Evolutionary conservation across 1,140 invertebrate species (phyloP).

Genomic region (Nixonia krombeini): DNA sequence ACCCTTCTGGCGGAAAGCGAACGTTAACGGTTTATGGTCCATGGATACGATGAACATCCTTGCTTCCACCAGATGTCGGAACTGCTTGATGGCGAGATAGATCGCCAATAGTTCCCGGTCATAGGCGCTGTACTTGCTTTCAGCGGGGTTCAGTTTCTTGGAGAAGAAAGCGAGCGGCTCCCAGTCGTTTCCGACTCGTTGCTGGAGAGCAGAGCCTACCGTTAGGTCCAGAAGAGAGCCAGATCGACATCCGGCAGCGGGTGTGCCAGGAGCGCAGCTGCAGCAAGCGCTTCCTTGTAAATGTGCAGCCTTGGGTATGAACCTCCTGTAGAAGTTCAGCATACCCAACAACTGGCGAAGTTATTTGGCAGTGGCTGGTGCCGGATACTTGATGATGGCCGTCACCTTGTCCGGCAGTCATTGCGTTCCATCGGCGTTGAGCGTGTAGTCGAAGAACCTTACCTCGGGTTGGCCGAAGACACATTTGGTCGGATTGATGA

Average conservation of each 20-base stretch:
- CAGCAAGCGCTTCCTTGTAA: slow-evolving; percentile 19
- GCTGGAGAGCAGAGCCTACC: slow-evolving; percentile 1
- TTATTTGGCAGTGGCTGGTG: slow-evolving; percentile 18
- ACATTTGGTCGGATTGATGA: slow-evolving; percentile 32
- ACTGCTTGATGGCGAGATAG: no score
- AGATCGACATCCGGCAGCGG: background rate
- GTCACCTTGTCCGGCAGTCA: slow-evolving; percentile 29
- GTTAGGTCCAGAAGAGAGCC: slow-evolving; percentile 5
- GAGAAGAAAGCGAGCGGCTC: slow-evolving; percentile 4
- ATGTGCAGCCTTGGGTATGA: no score
- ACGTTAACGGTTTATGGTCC: no score
- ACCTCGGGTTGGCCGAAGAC: slow-evolving; percentile 31
- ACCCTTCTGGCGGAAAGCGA: no score
- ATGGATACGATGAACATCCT: no score
- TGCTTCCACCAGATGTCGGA: no score
- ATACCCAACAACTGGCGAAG: slow-evolving; percentile 30
- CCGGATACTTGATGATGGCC: slow-evolving; percentile 29
- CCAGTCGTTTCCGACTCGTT: background rate
- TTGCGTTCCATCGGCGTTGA: slow-evolving; percentile 34
- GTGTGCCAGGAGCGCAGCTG: slow-evolving; percentile 3
- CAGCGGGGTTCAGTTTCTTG: background rate
- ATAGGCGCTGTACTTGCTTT: slow-evolving; percentile 14
- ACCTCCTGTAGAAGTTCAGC: slow-evolving; percentile 47
- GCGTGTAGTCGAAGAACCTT: slow-evolving; percentile 50
- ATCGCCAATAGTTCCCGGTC: no score